Percentiles rank a stretch among this genome's conserved stretches.
These are phyloP conservation scores for Conistra vaccinii DNA, from an alignment of 2,888 invertebrate genomes.

Conservation along the genomic window DNA sequence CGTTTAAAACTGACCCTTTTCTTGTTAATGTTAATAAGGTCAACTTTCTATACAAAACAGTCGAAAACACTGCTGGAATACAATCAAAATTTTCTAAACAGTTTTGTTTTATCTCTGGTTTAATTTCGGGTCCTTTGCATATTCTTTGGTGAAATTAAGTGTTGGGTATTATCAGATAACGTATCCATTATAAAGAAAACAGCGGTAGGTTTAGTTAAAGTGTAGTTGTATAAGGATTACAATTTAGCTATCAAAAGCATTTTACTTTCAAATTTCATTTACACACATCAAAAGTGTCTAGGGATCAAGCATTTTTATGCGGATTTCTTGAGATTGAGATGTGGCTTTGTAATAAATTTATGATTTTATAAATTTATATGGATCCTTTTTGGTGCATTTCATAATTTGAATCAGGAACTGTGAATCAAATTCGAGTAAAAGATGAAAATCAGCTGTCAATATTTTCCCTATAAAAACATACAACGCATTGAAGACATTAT, in stretches of 20 bases:
- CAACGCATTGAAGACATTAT: no score
- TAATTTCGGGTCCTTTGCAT: not conserved
- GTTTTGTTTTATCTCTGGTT: slow-evolving; percentile 4
- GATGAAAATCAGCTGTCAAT: no score
- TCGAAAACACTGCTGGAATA: slow-evolving; percentile 5
- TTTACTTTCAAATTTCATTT: not conserved
- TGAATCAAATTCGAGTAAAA: no score
- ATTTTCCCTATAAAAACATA: no score
- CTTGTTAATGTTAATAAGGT: slow-evolving; percentile 17
- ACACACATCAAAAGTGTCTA: no score
- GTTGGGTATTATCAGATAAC: not conserved
- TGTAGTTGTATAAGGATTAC: not conserved
- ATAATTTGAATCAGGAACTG: no score
- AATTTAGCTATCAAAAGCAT: not conserved
- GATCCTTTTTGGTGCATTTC: no score
- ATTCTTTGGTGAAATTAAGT: not conserved
- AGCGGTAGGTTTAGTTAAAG: not conserved
- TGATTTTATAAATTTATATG: no score
- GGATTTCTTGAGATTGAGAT: no score
- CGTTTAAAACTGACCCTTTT: slow-evolving; percentile 33
- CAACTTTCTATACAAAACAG: slow-evolving; percentile 20
- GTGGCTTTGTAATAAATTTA: no score
- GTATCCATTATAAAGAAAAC: not conserved
- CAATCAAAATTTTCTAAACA: not conserved
- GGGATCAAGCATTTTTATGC: no score